Base-by-base conservation (phyloP, 2,797 vertebrate species). In the Dendrocincla fuliginosa region DNA sequence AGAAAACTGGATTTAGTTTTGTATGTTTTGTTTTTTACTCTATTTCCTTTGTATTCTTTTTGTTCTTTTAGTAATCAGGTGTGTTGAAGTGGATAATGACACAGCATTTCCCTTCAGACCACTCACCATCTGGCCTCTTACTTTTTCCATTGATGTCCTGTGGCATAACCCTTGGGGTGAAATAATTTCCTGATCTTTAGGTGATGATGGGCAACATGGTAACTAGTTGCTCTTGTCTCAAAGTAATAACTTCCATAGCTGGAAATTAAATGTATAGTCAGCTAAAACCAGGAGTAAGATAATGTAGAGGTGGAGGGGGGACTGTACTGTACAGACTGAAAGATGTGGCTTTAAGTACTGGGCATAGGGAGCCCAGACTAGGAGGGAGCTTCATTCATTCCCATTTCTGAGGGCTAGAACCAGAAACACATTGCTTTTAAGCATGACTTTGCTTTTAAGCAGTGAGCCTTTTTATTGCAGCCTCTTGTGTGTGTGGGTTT, bases 281-380 rank as follows among this genome's bases (percentile, higher is more conserved):
- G 28, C 25, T 92, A 82, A 44, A 79, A 33, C 19, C 37, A 56
- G 37, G n/a, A 13, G 30, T 61, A 16, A n/a, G 30, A 30, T 76
- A 19, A 32, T 0, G 0, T 4, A 22, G 37, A 23, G 60, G 17
- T 2, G 2, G 15, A 50, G 24, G 3, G 41, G 42, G 33, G 10
- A 16, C 22, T 39, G 9, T 76, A 6, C 22, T 6, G 7, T 23
- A 17, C 16, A 14, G 57, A 24, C 16, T 20, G 20, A 11, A 19
- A 39, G 44, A 59, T 20, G 18, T 22, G 25, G 10, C 46, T 69
- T 52, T 76, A 42, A 76, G n/a, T 33, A 20, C 16, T 42, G n/a
- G 33, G 2, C 53, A 3, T 24, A 50, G 42, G 50, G 24, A 78
- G 13, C 33, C 57, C 63, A 55, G 0, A 71, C 13, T 42, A 35